Evolutionary conservation across 2,888 invertebrate genomes (phyloP).

Genomic region (Philaethria dido): DNA sequence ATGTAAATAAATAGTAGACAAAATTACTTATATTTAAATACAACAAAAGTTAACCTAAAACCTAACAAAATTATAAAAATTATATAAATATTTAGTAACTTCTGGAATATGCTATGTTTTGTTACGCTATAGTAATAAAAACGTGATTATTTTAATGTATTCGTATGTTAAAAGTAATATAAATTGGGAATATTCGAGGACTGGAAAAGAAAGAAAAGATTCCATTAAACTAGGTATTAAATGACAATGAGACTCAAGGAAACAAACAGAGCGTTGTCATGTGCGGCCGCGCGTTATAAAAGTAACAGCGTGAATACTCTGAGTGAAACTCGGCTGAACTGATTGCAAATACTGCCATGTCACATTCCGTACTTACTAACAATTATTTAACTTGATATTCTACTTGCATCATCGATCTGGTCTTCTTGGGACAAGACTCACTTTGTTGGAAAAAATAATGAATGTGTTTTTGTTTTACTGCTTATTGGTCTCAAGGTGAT

Average conservation of each 20-base stretch:
- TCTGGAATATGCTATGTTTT: too few species aligned
- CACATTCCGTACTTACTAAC: constrained; percentile 61
- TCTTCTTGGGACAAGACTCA: background rate
- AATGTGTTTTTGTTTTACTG: background rate
- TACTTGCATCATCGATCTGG: constrained; percentile 32
- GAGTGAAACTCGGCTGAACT: constrained; percentile 81
- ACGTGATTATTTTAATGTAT: background rate
- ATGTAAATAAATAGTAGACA: too few species aligned
- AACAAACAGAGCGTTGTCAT: constrained; percentile 82
- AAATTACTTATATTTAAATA: too few species aligned
- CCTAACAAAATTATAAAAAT: too few species aligned
- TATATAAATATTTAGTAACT: too few species aligned
- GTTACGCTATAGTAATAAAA: too few species aligned
- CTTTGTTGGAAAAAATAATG: background rate
- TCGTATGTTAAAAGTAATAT: background rate
- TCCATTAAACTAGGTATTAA: constrained; percentile 60
- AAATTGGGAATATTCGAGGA: constrained; percentile 37
- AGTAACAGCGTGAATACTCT: constrained; percentile 82
- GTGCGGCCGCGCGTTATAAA: constrained; percentile 82
- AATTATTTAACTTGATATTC: constrained; percentile 38
- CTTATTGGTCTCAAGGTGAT: background rate
- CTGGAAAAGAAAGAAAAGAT: constrained; percentile 78
- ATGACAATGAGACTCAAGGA: constrained; percentile 78
- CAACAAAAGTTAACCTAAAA: too few species aligned
- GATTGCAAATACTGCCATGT: constrained; percentile 69